Evolutionary conservation across 2,113 vertebrate species (phyloP).

Genomic region (Antennarius striatus): DNA sequence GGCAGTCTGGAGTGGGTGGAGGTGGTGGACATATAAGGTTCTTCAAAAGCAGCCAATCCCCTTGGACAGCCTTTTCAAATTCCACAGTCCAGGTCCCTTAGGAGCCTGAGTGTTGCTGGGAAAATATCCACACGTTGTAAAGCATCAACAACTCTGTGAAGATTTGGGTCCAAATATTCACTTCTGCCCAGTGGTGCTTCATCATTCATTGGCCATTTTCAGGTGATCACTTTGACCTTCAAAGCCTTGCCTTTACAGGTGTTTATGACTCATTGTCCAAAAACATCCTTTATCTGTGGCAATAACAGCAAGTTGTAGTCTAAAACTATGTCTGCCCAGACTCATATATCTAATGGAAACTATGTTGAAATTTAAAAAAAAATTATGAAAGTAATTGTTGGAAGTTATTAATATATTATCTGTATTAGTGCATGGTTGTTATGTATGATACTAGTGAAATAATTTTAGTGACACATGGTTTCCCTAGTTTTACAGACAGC

Average conservation of each 20-base stretch:
- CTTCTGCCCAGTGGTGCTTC: constrained; percentile 17
- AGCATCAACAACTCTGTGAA: constrained; percentile 32
- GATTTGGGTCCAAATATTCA: constrained; percentile 30
- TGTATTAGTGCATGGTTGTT: too few species aligned
- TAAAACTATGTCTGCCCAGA: too few species aligned
- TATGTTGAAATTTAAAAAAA: too few species aligned
- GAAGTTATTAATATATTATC: too few species aligned
- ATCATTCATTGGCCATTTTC: constrained; percentile 10
- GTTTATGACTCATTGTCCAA: not conserved
- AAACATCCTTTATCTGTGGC: not conserved
- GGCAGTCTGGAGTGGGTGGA: constrained; percentile 50
- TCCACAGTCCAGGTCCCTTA: constrained; percentile 56
- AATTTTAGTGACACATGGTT: too few species aligned
- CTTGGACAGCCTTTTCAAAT: constrained; percentile 67
- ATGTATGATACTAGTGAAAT: too few species aligned
- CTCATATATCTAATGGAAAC: too few species aligned
- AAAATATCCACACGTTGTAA: constrained; percentile 55
- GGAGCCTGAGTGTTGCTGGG: constrained; percentile 69
- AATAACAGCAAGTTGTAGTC: too few species aligned
- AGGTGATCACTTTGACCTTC: constrained; percentile 1
- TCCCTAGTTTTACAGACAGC: too few species aligned
- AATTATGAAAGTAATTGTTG: too few species aligned
- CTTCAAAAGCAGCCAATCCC: constrained; percentile 56
- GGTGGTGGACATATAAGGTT: constrained; percentile 48
- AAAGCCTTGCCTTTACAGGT: not conserved